These are phyloP conservation scores for Dendrolimus kikuchii DNA, from an alignment of 1,140 invertebrate species.

Conservation along the genomic window DNA sequence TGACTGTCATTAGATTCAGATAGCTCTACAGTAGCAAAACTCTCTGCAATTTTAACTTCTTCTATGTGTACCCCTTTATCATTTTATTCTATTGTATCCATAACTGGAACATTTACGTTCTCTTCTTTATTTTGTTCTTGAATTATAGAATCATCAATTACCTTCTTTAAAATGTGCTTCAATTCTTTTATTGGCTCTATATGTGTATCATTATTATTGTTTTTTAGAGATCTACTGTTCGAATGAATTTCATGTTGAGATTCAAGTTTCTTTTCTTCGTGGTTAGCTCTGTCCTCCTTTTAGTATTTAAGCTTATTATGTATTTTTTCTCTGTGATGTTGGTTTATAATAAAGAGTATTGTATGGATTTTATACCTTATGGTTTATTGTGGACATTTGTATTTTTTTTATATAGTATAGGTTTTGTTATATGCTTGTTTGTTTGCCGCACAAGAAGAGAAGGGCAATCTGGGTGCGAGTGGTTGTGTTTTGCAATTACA, in stretches of 20 bases:
- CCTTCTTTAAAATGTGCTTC: constrained; percentile 2
- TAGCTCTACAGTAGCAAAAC: background rate
- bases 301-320: no score
- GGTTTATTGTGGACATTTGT: no score
- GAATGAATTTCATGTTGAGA: background rate
- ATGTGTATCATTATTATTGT: background rate
- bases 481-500: no score
- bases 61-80: constrained; percentile 3
- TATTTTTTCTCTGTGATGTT: no score
- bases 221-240: background rate
- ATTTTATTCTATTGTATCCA: constrained; percentile 1
- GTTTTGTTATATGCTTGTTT: no score
- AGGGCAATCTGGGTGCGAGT: no score
- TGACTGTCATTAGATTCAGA: background rate
- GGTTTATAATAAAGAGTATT: no score
- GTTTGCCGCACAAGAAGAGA: no score
- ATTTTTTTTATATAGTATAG: no score
- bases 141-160: background rate
- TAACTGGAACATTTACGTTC: background rate
- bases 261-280: background rate
- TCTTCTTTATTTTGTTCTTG: constrained; percentile 4
- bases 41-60: constrained; percentile 6
- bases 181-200: background rate
- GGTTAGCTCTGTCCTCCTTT: no score
- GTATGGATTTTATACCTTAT: no score